Evolutionary conservation across 2,797 vertebrate species (phyloP), one percentile per base, ranked within the genome.

Genomic region (Catharus ustulatus): DNA sequence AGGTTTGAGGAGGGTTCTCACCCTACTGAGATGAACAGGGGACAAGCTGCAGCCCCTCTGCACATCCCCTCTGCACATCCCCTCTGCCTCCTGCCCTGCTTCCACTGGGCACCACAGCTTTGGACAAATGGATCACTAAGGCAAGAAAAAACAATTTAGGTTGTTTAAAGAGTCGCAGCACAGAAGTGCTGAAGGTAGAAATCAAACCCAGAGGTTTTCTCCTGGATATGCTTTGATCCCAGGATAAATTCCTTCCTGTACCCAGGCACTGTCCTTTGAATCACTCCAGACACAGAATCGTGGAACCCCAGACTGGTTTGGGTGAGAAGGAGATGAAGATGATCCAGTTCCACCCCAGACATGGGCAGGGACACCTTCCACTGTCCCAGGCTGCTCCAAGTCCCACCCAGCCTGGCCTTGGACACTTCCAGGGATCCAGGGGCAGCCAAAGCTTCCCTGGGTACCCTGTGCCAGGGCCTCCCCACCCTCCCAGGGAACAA

Each of bases 131-230:
- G 32, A 23, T 40, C 51, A 29, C 4, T 19, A 4, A 66, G 40
- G 36, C 5, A 21, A 52, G 59, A 61, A n/a, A 2, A 0, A 1
- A 10, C 38, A 59, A 4, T 5, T 43, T 4, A 2, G 0, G 12
- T 22, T 61, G 6, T 46, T 46, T 26, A 57, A 55, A 71, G 30
- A 72, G 62, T 26, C 0, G 0, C 34, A 19, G 19, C 45, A n/a
- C 4, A 24, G 54, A 3, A 19, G 57, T 9, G 32, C 46, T 34
- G 24, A 42, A 46, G n/a, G 52, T 30, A 43, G 59, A 46, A 78
- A 46, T 22, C 42, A 61, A 42, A 23, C 12, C 52, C 68, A 48
- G n/a, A 51, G 27, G 15, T 27, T 84, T 94, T 57, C 34, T 82
- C 21, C 77, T n/a, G 45, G 64, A 11, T 40, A 43, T 40, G 67